Evolutionary conservation across 2,888 invertebrate genomes (phyloP), one percentile per base, ranked within the genome.

Genomic region (Oscheius sp.): DNA sequence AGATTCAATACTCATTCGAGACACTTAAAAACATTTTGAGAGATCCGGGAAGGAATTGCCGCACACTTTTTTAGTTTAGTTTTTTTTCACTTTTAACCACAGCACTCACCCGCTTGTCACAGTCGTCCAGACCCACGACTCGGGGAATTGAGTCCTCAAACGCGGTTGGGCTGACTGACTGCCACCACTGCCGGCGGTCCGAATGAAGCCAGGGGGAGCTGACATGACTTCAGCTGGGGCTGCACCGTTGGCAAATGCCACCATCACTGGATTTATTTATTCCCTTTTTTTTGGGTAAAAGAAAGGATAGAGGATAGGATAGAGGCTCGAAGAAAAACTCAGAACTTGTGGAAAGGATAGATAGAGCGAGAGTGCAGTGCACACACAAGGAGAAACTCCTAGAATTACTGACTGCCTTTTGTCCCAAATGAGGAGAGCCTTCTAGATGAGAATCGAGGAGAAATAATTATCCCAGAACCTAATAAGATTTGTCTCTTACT

Each of bases 311-410:
- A 6, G 23, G 5, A 48, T 12, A 12, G 5, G 23, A 48, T 3
- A 48, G 23, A 12, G 5, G 23, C 20, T 3, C 20, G 23, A 48
- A 48, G 25, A 25, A 23, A 25, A 93, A 93, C 88, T 91, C 90
- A 84, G 92, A 90, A 75, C 91, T 92, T 87, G 95, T 94, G 52
- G 94, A 90, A 66, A 93, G 91, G 88, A 45, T 15, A 17, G 6
- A 45, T 6, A 45, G 17, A 17, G n/a, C 17, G 15, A 17, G 29
- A 8, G 52, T 52, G 52, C 52, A 27, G 52, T 52, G 27, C 25
- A 52, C 48, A 48, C 48, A 48, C 48, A 25, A 17, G 48, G 42
- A 42, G 12, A 3, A 42, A 12, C 42, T 15, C 37, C 37, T 20
- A 25, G 48, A 48, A 12, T 48, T 25, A 5, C 48, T 25, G n/a